Percentiles rank a stretch among this genome's conserved stretches.
phyloP scores from a whole-genome alignment of 2,113 vertebrate species.

The Coptodon rendalli region DNA sequence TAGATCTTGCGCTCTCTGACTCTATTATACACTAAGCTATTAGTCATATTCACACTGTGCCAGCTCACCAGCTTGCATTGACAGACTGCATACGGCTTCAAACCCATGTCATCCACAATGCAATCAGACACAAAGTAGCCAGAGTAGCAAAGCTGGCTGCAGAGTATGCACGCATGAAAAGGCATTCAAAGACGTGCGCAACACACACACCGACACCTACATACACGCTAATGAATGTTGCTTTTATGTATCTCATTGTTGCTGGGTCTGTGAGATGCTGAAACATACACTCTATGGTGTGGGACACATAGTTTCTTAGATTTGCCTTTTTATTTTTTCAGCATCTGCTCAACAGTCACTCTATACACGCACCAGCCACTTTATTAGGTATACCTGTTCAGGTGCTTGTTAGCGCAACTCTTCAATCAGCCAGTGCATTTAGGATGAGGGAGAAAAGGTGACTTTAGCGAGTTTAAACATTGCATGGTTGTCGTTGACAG shows the following conservation, averaged over 20 bases:
- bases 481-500: neutral
- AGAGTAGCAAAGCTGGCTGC: constrained; percentile 5
- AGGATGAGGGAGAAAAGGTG: rapidly evolving
- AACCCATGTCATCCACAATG: constrained; percentile 6
- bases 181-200: neutral
- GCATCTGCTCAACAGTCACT: neutral
- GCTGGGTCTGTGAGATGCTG: neutral
- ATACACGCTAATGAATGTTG: neutral
- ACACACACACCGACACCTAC: neutral
- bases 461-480: neutral
- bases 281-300: neutral
- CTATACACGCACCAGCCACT: neutral
- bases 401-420: neutral
- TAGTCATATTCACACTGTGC: constrained; percentile 49
- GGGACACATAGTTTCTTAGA: neutral
- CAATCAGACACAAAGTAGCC: constrained; percentile 35
- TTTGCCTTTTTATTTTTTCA: neutral
- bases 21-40: constrained; percentile 38
- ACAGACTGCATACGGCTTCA: constrained; percentile 41
- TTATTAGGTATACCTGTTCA: neutral
- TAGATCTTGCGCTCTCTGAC: neutral
- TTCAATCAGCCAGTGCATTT: neutral
- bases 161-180: neutral
- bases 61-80: constrained; percentile 43
- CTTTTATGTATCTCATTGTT: neutral